Base-by-base conservation (phyloP, 2,888 invertebrate species). In the Mongoloraphidia duomilia region DNA sequence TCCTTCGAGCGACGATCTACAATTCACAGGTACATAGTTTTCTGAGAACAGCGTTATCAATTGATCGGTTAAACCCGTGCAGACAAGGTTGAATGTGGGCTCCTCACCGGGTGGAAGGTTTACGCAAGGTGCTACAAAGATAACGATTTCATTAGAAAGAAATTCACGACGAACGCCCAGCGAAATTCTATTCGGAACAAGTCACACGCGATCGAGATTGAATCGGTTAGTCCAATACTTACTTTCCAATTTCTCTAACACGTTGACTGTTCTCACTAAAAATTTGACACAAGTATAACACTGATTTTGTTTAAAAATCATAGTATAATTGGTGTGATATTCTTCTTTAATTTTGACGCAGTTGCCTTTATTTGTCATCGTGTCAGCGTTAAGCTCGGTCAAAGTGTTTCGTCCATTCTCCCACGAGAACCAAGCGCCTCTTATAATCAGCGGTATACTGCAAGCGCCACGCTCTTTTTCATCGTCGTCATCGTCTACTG, bases 381-480 rank as follows among this genome's bases (percentile, higher is more conserved):
- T 76, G 50, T 77, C 80, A 0, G 83, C 83, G 68, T 91, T 84
- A 47, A 93, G 80, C 61, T 85, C 83, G 1, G 90, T 91, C 43
- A 82, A 72, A 1, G 88, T 89, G 59, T 89, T 87, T 58, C 75
- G 73, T 9, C 89, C 89, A 70, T 80, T 81, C 74, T 93, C 92
- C 75, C 89, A 84, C 3, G 90, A 91, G 68, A 90, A 93, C 93
- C 93, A 93, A 35, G 86, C 77, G 51, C 91, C 92, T 59, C 88
- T 75, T 44, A 93, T 66, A 42, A 87, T 80, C 54, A 77, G 62
- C 34, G 92, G 91, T 61, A 92, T 86, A 33, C 76, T 73, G 64
- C 90, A 90, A 51, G 73, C 73, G 10, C 42, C 48, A 33, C 6
- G 3, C 5, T 26, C 26, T 26, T 26, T 26, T 26, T 26, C 26